These are phyloP conservation scores for Pristionchus exspectatus DNA, from an alignment of 2,888 invertebrate species.

Conservation along the genomic window DNA sequence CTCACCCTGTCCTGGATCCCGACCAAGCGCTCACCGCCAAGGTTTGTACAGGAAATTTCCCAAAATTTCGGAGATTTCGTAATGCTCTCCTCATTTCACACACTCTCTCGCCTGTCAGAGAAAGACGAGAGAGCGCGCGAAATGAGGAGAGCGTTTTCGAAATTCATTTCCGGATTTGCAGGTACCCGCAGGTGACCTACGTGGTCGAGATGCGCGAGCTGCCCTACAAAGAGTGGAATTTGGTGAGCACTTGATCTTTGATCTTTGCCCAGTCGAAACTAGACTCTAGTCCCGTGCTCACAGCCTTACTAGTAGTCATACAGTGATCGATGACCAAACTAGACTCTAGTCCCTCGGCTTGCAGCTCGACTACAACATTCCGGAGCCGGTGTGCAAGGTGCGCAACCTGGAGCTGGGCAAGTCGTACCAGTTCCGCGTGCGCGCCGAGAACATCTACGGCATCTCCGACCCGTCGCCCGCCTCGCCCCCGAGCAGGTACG, in stretches of 20 bases:
- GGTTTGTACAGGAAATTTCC: neutral
- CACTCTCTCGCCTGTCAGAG: neutral
- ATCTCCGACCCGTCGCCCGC: conserved; percentile 96
- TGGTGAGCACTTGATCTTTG: conserved; percentile 83
- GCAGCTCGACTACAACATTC: conserved; percentile 82
- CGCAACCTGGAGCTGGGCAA: conserved; percentile 92
- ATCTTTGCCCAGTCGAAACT: neutral
- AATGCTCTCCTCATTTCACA: neutral
- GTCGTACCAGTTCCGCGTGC: conserved; percentile 94
- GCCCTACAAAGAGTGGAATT: conserved; percentile 94
- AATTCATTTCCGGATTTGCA: neutral
- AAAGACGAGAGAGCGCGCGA: neutral
- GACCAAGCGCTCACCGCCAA: conserved; percentile 89
- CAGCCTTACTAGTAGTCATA: conserved; percentile 79
- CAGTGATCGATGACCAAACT: too few species aligned
- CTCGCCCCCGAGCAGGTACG: conserved; percentile 81
- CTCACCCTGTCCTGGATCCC: conserved; percentile 95
- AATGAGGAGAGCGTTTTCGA: neutral
- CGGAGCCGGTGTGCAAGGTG: conserved; percentile 92
- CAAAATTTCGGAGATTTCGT: neutral
- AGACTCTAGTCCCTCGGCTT: conserved; percentile 47
- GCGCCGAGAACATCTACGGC: conserved; percentile 97
- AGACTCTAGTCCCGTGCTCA: conserved; percentile 44
- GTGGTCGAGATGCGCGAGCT: conserved; percentile 94
- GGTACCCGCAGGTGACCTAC: conserved; percentile 91